Evolutionary conservation across 2,113 vertebrate genomes (phyloP).

Genomic region (Eptesicus fuscus): DNA sequence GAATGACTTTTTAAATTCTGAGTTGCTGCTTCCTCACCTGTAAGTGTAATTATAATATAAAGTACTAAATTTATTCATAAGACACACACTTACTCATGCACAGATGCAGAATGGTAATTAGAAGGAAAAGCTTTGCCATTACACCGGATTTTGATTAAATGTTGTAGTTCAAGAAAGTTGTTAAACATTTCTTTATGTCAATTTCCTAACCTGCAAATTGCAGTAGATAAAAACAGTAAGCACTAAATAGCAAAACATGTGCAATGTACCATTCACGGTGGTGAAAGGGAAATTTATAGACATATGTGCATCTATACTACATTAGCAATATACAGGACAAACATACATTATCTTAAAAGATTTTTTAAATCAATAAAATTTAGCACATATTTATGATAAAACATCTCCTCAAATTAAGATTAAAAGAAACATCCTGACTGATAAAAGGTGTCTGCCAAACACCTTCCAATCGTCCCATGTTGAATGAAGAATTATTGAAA

Average conservation of each 20-base stretch:
- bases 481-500: not conserved
- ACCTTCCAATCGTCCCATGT: not conserved
- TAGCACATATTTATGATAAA: not conserved
- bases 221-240: not conserved
- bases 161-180: not conserved
- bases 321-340: not conserved
- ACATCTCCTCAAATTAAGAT: not conserved
- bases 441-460: not conserved
- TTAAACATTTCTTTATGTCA: not conserved
- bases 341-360: not conserved
- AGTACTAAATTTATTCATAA: not conserved
- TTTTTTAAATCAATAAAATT: not conserved
- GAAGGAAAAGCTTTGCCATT: not conserved
- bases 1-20: not conserved
- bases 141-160: not conserved
- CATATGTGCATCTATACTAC: not conserved
- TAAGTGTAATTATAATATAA: not conserved
- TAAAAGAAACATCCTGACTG: not conserved
- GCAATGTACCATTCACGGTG: not conserved
- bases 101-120: not conserved
- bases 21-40: not conserved
- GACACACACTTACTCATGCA: not conserved
- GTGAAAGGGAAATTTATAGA: not conserved
- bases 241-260: not conserved
- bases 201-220: not conserved